Evolutionary conservation across 2,797 vertebrate species (phyloP).

Genomic region (Oreochromis mossambicus): DNA sequence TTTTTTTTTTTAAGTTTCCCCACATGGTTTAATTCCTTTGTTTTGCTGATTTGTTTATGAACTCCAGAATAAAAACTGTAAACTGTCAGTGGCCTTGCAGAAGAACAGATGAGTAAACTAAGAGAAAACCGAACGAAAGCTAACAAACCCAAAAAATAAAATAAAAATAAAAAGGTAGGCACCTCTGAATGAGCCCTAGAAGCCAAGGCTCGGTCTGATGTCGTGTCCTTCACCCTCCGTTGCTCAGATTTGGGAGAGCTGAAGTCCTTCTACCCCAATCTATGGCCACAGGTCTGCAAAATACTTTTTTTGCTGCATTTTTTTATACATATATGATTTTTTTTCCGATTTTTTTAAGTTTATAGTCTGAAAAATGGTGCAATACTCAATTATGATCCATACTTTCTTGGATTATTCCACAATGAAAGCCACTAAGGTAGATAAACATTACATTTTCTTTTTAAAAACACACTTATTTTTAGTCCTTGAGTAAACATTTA

Average conservation of each 20-base stretch:
- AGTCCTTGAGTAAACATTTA: constrained; percentile 99
- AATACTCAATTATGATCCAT: constrained; percentile 90
- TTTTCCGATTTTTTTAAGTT: constrained; percentile 62
- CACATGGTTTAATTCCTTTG: constrained; percentile 67
- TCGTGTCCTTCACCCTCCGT: constrained; percentile 57
- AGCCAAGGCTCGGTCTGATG: constrained; percentile 69
- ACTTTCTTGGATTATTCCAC: constrained; percentile 90
- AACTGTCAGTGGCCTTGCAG: constrained; percentile 86
- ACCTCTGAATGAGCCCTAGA: constrained; percentile 78
- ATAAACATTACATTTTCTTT: constrained; percentile 85
- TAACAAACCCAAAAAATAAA: constrained; percentile 44
- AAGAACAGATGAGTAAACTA: constrained; percentile 45
- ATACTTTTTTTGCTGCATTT: constrained; percentile 74
- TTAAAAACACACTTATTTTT: constrained; percentile 86
- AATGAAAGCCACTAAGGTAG: constrained; percentile 98
- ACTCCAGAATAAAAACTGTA: constrained; percentile 88
- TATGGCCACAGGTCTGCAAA: constrained; percentile 91
- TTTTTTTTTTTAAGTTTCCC: not conserved
- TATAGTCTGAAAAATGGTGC: constrained; percentile 86
- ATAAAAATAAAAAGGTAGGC: constrained; percentile 67
- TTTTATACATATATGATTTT: constrained; percentile 71
- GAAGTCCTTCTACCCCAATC: constrained; percentile 81
- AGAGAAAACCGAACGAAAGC: constrained; percentile 57
- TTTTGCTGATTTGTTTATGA: constrained; percentile 56
- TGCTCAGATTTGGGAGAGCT: constrained; percentile 76